Evolutionary conservation across 2,888 invertebrate genomes (phyloP).

Genomic region (Metellina segmentata): DNA sequence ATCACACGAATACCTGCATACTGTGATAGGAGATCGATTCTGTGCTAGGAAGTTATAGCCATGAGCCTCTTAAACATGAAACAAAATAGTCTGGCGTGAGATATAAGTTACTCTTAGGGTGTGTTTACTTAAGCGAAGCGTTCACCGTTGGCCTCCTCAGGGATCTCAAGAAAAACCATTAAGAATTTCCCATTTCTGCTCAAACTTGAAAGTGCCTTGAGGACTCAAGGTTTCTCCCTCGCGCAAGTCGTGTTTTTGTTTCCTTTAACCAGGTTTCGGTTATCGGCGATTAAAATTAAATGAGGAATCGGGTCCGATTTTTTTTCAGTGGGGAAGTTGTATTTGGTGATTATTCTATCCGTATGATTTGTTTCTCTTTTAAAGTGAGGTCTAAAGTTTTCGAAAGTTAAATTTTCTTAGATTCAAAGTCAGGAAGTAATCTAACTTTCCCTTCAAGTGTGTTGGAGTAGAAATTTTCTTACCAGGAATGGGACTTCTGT

Average conservation of each 20-base stretch:
- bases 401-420: background rate
- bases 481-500: too few relatives aligned
- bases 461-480: background rate
- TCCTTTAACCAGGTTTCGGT: conserved; percentile 8
- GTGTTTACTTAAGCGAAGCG: conserved; percentile 8
- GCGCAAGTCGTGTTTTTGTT: background rate
- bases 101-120: conserved; percentile 3
- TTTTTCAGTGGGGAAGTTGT: background rate
- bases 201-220: conserved; percentile 8
- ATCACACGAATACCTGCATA: too few relatives aligned
- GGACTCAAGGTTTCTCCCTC: background rate
- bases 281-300: background rate
- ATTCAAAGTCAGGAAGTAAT: background rate
- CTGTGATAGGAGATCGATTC: too few relatives aligned
- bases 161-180: conserved; percentile 15
- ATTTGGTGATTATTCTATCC: background rate
- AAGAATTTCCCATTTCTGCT: background rate
- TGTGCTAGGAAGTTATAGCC: background rate
- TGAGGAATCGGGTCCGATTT: background rate
- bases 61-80: background rate
- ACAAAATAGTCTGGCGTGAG: background rate
- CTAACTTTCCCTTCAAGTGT: background rate
- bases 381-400: background rate
- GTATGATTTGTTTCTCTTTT: background rate
- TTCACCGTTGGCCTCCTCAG: background rate